phyloP scores from a whole-genome alignment of 30 jellyfish, hydroid and myxozoan genomes.

The Aurelia sp. region DNA sequence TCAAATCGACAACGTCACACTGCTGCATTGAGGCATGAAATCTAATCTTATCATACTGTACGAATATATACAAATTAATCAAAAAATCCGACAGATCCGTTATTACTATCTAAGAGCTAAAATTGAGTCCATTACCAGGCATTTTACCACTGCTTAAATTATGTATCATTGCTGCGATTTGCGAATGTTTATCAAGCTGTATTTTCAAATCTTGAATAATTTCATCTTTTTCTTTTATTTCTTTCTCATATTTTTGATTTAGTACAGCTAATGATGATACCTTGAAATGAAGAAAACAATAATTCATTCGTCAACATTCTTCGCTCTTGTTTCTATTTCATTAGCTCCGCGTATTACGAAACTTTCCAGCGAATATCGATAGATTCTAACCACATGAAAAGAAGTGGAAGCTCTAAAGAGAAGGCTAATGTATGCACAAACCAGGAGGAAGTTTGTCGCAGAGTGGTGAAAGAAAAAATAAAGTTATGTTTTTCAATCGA shows the following conservation, averaged over 20 bases:
- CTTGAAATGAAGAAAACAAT: conserved; percentile 20
- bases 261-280: conserved; percentile 61
- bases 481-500: too few relatives aligned
- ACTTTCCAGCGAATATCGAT: too few relatives aligned
- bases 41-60: background rate
- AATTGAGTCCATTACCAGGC: conserved; percentile 36
- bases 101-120: conserved; percentile 8
- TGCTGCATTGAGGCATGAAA: background rate
- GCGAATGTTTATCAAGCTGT: conserved; percentile 93
- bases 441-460: too few relatives aligned
- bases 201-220: conserved; percentile 50
- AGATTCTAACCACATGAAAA: too few relatives aligned
- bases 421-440: too few relatives aligned
- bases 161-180: conserved; percentile 96
- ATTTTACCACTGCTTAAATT: conserved; percentile 89
- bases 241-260: conserved; percentile 74
- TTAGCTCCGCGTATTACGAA: too few relatives aligned
- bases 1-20: too few relatives aligned
- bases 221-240: conserved; percentile 61
- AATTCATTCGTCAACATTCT: too few relatives aligned
- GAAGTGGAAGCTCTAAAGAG: too few relatives aligned
- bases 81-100: background rate
- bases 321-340: too few relatives aligned
- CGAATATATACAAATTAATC: background rate
- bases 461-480: too few relatives aligned